These are phyloP conservation scores for Amblyraja radiata DNA, from an alignment of 2,797 vertebrate species.

Conservation along the genomic window DNA sequence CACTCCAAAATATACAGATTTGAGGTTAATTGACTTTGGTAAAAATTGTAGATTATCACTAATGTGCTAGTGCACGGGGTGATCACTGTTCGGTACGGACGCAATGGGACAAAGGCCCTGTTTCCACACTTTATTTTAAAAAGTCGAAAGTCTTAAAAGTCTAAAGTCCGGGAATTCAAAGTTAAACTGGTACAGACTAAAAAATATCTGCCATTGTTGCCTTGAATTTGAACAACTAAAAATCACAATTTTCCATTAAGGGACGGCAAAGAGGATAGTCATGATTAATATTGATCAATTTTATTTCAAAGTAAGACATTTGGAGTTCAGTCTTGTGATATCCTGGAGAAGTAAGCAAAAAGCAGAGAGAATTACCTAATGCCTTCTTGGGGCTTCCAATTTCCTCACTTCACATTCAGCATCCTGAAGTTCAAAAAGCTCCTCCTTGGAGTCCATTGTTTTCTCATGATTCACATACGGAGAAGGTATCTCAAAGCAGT, in stretches of 20 bases:
- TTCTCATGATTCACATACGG: constrained; percentile 42
- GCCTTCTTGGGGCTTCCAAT: constrained; percentile 53
- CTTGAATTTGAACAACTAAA: background rate
- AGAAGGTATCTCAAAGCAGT: constrained; percentile 64
- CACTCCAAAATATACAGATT: no score
- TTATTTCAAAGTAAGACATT: constrained; percentile 20
- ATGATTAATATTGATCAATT: background rate
- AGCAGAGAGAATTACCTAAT: constrained; percentile 52
- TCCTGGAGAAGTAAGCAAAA: constrained; percentile 1
- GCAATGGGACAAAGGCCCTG: no score
- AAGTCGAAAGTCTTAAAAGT: no score
- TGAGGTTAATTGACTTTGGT: no score
- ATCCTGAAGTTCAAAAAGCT: constrained; percentile 73
- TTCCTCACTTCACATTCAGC: constrained; percentile 55
- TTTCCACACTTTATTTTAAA: no score
- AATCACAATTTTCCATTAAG: background rate
- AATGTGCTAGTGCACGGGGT: no score
- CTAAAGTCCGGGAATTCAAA: background rate
- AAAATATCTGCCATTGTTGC: background rate
- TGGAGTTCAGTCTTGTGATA: background rate
- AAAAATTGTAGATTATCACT: no score
- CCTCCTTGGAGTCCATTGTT: constrained; percentile 46
- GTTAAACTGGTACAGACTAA: background rate
- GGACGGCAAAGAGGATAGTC: background rate
- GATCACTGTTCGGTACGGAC: no score